Percentiles rank a stretch among this genome's conserved stretches.
Conservation (phyloP, 1,140 invertebrate species). For the Atta texana region DNA sequence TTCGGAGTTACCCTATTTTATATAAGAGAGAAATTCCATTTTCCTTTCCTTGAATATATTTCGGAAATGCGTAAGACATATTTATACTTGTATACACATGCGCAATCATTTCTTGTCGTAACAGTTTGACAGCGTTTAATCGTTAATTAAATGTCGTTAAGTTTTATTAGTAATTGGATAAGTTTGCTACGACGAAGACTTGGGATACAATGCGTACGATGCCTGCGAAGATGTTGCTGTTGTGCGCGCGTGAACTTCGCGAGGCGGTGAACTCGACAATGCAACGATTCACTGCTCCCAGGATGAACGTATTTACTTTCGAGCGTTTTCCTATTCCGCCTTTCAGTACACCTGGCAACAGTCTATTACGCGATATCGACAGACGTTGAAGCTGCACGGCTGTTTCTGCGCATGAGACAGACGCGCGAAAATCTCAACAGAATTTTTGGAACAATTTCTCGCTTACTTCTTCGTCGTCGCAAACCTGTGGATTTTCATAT, state of each 20-base stretch:
- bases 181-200: conserved; percentile 36
- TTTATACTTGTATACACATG: not conserved
- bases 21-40: too few species aligned
- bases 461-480: too few species aligned
- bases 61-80: not conserved
- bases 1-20: not conserved
- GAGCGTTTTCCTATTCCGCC: conserved; percentile 55
- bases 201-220: conserved; percentile 36
- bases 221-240: not conserved
- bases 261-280: conserved; percentile 49
- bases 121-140: conserved; percentile 40
- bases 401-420: conserved; percentile 1
- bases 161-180: conserved; percentile 65
- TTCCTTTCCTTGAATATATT: not conserved
- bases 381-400: conserved; percentile 24
- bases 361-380: conserved; percentile 55
- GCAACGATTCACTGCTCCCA: conserved; percentile 37
- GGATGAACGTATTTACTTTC: conserved; percentile 51
- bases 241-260: conserved; percentile 26
- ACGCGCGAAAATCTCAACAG: not conserved
- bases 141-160: conserved; percentile 65
- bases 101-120: conserved; percentile 13
- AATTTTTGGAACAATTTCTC: conserved; percentile 37
- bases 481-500: not conserved
- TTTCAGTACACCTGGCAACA: conserved; percentile 38